Percentiles rank a stretch among this genome's conserved stretches.
These are phyloP conservation scores for Willowsia nigromaculata DNA, from an alignment of 2,888 invertebrate species.

Conservation along the genomic window DNA sequence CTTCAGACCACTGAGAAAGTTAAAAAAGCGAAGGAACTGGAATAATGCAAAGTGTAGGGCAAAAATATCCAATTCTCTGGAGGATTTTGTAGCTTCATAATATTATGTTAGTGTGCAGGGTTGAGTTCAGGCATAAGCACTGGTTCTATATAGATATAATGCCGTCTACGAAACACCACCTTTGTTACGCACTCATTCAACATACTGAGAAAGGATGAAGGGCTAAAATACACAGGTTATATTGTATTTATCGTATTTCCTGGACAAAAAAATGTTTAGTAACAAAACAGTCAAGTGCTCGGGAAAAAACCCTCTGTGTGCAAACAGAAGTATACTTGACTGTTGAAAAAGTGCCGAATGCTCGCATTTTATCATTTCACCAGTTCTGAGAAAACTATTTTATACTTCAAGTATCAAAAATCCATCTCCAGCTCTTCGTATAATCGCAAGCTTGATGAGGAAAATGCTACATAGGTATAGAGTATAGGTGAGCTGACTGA, in stretches of 20 bases:
- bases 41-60: constrained; percentile 8
- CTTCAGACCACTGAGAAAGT: constrained; percentile 68
- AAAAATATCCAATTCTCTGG: constrained; percentile 71
- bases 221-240: neutral
- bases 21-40: constrained; percentile 15
- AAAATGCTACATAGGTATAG: neutral
- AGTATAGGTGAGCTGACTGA: neutral
- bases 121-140: neutral
- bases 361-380: constrained; percentile 43
- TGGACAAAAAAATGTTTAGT: neutral
- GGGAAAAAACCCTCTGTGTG: neutral
- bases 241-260: neutral
- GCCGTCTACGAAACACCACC: neutral
- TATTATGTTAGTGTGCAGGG: neutral
- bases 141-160: too few relatives aligned
- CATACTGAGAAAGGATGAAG: neutral
- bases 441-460: constrained; percentile 41
- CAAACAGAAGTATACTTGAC: constrained; percentile 17
- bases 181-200: constrained; percentile 3
- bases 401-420: constrained; percentile 50
- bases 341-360: constrained; percentile 32
- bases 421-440: constrained; percentile 23
- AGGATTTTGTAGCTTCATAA: constrained; percentile 32
- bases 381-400: constrained; percentile 34
- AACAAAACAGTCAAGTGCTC: constrained; percentile 21